Evolutionary conservation across 2,113 vertebrate genomes (phyloP), one percentile per base, ranked within the genome.

Genomic region (Ptyas mucosa): DNA sequence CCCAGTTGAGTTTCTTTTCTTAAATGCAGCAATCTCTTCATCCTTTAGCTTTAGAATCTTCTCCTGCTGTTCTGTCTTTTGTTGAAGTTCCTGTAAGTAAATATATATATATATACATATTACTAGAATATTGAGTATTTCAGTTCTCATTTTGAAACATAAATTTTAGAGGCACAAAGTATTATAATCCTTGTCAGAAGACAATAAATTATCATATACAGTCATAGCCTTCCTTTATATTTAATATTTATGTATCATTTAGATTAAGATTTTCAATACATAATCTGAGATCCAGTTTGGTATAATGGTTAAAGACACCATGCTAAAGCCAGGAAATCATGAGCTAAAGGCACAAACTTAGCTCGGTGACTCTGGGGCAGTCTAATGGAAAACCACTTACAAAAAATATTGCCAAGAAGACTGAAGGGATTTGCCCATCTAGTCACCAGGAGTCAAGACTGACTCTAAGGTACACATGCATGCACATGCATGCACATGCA

Each of bases 11-110:
- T 92, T 94, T 93, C 96, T 95, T 87, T 87, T 96, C 96, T 97
- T 97, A 95, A 97, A 95, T 15, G 92, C 94, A 93, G 96, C 95
- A 91, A 95, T 94, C 55, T 97, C 97, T 93, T 97, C 96, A 92
- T 96, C 95, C 93, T 97, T 97, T 57, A 96, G 90, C 96, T 95
- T 96, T 89, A 97, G 93, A 55, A 93, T 97, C 75, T 97, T 97
- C 93, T 95, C 95, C 85, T 97, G 96, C 89, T 97, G 94, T 29
- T 97, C 95, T 93, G 95, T 96, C 95, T 97, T 98, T 93, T 97
- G 81, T 23, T 98, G 97, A 61, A 98, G 97, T 89, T 98, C 97
- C 98, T 98, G 26, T 43, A 91, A 97, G 90, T 90, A 46, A 46
- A 46, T 3, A 46, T 46, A 46, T 46, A 46, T 46, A 46, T 46